Evolutionary conservation across 2,888 invertebrate genomes (phyloP).

Genomic region (Acleris literana): DNA sequence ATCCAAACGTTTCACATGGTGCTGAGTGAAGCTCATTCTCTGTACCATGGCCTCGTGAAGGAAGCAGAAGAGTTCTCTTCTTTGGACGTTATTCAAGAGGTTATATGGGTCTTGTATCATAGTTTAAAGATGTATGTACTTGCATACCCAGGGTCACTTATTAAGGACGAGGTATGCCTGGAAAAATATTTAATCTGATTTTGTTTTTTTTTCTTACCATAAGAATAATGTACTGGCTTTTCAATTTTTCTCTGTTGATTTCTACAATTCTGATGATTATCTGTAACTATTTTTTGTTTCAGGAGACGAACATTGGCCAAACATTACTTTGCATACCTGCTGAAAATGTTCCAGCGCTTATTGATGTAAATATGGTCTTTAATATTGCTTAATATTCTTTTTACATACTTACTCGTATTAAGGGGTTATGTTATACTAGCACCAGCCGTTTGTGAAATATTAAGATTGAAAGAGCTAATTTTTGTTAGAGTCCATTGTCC

Average conservation of each 20-base stretch:
- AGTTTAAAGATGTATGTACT: slow-evolving; percentile 4
- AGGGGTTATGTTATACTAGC: no score
- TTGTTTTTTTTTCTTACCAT: no score
- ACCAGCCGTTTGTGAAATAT: no score
- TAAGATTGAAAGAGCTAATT: no score
- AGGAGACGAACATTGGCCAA: slow-evolving; percentile 14
- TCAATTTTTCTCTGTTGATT: no score
- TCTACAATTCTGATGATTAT: background rate
- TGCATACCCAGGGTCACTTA: background rate
- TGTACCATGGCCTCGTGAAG: slow-evolving; percentile 9
- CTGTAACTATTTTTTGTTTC: background rate
- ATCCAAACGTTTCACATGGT: slow-evolving; percentile 3
- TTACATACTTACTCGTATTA: no score
- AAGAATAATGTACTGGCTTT: no score
- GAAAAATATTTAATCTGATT: no score
- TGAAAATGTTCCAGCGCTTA: background rate
- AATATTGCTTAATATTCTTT: no score
- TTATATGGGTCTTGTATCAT: slow-evolving; percentile 2
- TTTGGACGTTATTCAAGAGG: background rate
- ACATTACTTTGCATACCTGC: slow-evolving; percentile 5
- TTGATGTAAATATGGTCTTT: background rate
- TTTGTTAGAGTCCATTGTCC: no score
- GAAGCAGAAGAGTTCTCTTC: background rate
- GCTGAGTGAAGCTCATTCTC: slow-evolving; percentile 1
- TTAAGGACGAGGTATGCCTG: background rate